Evolutionary conservation across 2,113 vertebrate species (phyloP), one percentile per base, ranked within the genome.

Genomic region (Proterorhinus semilunaris): DNA sequence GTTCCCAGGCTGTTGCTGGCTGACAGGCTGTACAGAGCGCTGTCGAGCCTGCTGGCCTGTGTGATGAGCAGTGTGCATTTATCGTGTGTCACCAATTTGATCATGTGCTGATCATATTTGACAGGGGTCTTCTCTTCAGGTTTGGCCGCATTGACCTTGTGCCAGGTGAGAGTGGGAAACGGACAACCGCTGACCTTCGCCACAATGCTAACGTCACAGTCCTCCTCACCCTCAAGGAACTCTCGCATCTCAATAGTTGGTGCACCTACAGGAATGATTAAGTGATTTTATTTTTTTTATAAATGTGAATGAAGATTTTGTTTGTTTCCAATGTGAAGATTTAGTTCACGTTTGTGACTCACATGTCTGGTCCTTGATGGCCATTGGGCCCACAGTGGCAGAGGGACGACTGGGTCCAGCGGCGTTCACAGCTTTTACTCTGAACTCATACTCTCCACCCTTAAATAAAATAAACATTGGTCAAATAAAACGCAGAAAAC

Each of bases 301-400:
- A 2, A 0, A 17, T 55, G 21, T 55, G 53, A 6, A 6, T 55
- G 17, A 55, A 27, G 53, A 27, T 5, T 0, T 55, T 52, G 2
- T 4, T 36, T 4, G 27, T 36, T 36, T 36, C 27, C 27, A 36
- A 36, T 36, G 27, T 36, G 27, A 36, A 3, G 27, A 36, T 36
- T 36, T 36, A 36, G 46, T 10, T 47, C 7, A 47, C 7, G 3
- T 3, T 16, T 48, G n/a, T 57, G 69, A 91, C 96, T 92, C 90
- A 99, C 98, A 96, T 21, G 98, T 98, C 90, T 99, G 98, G 63
- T 99, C 97, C 91, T 96, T 97, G 82, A 99, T 94, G 80, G 93
- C 78, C 74, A 98, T 78, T 10, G 98, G 98, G 66, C 97, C 98
- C 62, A 94, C 93, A 8, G 96, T 96, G 61, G 91, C 88, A 16